phyloP scores from a whole-genome alignment of 2,888 invertebrate species.

The Diachrysia chrysitis region DNA sequence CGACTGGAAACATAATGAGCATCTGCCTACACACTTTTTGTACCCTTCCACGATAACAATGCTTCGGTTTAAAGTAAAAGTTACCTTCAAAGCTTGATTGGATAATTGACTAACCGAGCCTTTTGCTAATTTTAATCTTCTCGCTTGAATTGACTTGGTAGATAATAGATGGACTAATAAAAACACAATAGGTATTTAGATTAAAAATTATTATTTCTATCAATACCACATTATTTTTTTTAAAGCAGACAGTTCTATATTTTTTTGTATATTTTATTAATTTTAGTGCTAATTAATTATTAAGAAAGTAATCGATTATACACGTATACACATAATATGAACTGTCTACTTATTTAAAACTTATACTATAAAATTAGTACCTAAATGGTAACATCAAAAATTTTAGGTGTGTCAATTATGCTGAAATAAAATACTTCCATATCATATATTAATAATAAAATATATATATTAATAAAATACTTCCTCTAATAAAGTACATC shows the following conservation, averaged over 20 bases:
- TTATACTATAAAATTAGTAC: too few relatives aligned
- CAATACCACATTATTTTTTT: too few relatives aligned
- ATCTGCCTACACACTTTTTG: slow-evolving; percentile 62
- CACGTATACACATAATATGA: slow-evolving; percentile 12
- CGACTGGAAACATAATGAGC: slow-evolving; percentile 68
- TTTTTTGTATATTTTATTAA: slow-evolving; percentile 53
- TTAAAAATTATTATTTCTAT: slow-evolving; percentile 65
- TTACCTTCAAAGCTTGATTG: slow-evolving; percentile 55
- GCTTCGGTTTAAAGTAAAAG: slow-evolving; percentile 51
- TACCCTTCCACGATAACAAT: slow-evolving; percentile 53
- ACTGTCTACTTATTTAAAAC: too few relatives aligned
- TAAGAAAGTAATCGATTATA: slow-evolving; percentile 53
- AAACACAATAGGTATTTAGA: slow-evolving; percentile 62
- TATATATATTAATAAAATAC: too few relatives aligned
- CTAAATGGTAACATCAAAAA: too few relatives aligned
- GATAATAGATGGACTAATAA: slow-evolving; percentile 37
- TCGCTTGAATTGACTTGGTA: slow-evolving; percentile 48
- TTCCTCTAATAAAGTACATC: too few relatives aligned
- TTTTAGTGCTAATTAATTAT: slow-evolving; percentile 59
- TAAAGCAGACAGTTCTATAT: too few relatives aligned
- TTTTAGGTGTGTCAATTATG: too few relatives aligned
- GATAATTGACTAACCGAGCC: slow-evolving; percentile 49
- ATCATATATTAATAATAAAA: too few relatives aligned
- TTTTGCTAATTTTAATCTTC: slow-evolving; percentile 50
- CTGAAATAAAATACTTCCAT: too few relatives aligned